These are phyloP conservation scores for Oedothorax gibbosus DNA, from an alignment of 1,140 invertebrate species.

Conservation along the genomic window DNA sequence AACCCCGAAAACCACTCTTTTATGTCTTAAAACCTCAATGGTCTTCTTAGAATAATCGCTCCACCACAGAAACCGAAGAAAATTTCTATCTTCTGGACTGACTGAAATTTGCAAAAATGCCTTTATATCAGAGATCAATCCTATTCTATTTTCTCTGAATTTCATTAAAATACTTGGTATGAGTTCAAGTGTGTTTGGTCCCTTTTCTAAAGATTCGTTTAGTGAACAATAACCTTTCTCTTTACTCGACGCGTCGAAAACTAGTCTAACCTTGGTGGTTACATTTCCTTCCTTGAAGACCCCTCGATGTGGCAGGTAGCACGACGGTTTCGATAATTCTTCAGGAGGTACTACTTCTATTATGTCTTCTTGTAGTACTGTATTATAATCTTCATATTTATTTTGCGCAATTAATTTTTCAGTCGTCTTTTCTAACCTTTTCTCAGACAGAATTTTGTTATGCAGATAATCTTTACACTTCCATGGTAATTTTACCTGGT, in stretches of 20 bases:
- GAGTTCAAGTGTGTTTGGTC: background rate
- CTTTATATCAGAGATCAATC: slow-evolving; percentile 48
- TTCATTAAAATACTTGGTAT: slow-evolving; percentile 63
- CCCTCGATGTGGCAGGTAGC: slow-evolving; percentile 38
- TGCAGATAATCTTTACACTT: slow-evolving; percentile 1
- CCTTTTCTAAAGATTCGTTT: slow-evolving; percentile 44
- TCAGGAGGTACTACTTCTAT: slow-evolving; percentile 48
- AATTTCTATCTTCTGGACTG: too few relatives aligned
- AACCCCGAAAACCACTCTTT: too few relatives aligned
- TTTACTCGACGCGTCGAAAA: slow-evolving; percentile 4
- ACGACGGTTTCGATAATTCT: slow-evolving; percentile 59
- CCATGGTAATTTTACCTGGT: too few relatives aligned
- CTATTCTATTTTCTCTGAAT: slow-evolving; percentile 19
- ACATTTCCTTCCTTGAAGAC: slow-evolving; percentile 59
- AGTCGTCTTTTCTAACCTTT: background rate
- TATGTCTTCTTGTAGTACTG: slow-evolving; percentile 51
- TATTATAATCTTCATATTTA: slow-evolving; percentile 33
- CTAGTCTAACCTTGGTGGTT: slow-evolving; percentile 48
- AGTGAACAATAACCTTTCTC: slow-evolving; percentile 13
- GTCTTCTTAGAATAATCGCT: too few relatives aligned
- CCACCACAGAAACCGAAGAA: too few relatives aligned
- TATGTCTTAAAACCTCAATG: too few relatives aligned
- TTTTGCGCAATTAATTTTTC: background rate
- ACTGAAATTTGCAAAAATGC: too few relatives aligned
- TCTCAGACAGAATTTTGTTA: background rate